Evolutionary conservation across 2,888 invertebrate species (phyloP), one percentile per base, ranked within the genome.

Genomic region (Scaptomyza caliginosa): DNA sequence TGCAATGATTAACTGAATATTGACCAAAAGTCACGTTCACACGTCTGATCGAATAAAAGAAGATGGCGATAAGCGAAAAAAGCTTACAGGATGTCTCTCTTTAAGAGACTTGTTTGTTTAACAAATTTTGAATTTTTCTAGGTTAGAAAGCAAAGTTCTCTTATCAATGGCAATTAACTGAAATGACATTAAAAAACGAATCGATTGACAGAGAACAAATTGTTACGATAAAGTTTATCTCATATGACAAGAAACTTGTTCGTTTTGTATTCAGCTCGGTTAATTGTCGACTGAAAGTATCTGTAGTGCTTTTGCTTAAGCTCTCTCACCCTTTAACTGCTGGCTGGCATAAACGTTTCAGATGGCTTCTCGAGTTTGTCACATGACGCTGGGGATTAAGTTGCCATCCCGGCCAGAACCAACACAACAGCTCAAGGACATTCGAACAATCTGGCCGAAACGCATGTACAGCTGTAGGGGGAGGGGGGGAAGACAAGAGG

Each of bases 351-450:
- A 48, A 57, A 54, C 36, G 74, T 74, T 74, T 62, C 74, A 63
- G 62, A 59, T 56, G 49, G 60, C 65, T 30, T 30, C 6, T 3
- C 28, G 54, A 51, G 51, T 24, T 50, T 56, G 66, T 52, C 55
- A 54, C 43, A 67, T 60, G 64, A 32, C 34, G 16, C 32, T 51
- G 56, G 81, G 73, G 78, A 75, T 78, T 75, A 68, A 68, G 57
- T 60, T 60, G 68, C 67, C 52, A 51, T 64, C 56, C 34, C 13
- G 74, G 59, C 67, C 52, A 48, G 19, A 63, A n/a, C n/a, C n/a
- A n/a, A n/a, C n/a, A n/a, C n/a, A n/a, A 50, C 66, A 66, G 59
- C 71, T 74, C 79, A 81, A 85, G 85, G 85, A 81, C 85, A 73
- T 65, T 64, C 48, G 63, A 8, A 7, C 7, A 7, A 24, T n/a